These are phyloP conservation scores for Vandiemenella viatica DNA, from an alignment of 2,888 invertebrate species.

Conservation along the genomic window DNA sequence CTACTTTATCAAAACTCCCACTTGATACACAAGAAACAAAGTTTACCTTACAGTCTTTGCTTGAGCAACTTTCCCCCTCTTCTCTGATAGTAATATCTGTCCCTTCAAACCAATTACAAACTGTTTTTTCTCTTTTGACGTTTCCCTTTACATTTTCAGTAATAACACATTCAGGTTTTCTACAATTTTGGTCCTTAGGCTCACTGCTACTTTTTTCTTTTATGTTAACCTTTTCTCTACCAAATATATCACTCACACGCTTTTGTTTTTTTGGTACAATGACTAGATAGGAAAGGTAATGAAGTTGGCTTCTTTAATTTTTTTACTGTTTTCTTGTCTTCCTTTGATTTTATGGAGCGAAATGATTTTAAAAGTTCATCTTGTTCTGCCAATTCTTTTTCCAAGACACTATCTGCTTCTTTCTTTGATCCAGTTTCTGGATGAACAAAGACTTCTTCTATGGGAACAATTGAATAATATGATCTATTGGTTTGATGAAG, in stretches of 20 bases:
- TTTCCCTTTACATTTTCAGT: too few species aligned
- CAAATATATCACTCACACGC: conserved; percentile 3
- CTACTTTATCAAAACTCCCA: too few species aligned
- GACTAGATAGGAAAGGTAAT: conserved; percentile 27
- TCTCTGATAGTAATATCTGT: background rate
- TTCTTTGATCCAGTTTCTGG: conserved; percentile 26
- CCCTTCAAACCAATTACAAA: background rate
- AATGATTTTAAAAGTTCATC: conserved; percentile 36
- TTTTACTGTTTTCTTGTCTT: conserved; percentile 24
- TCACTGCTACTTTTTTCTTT: too few species aligned
- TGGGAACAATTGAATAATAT: conserved; percentile 21
- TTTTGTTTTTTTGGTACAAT: conserved; percentile 26
- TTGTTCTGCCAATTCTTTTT: conserved; percentile 37
- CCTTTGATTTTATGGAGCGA: conserved; percentile 30
- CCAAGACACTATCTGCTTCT: conserved; percentile 30
- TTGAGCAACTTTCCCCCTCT: too few species aligned
- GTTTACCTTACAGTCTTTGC: too few species aligned
- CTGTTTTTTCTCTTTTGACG: too few species aligned
- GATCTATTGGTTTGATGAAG: conserved; percentile 15
- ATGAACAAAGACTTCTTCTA: conserved; percentile 19
- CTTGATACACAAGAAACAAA: too few species aligned
- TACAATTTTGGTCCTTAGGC: too few species aligned
- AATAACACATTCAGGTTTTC: too few species aligned
- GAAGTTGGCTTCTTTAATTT: conserved; percentile 22
- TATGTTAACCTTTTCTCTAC: background rate